Conservation (phyloP, 2,888 invertebrate genomes). For the Clistopyga incitator region DNA sequence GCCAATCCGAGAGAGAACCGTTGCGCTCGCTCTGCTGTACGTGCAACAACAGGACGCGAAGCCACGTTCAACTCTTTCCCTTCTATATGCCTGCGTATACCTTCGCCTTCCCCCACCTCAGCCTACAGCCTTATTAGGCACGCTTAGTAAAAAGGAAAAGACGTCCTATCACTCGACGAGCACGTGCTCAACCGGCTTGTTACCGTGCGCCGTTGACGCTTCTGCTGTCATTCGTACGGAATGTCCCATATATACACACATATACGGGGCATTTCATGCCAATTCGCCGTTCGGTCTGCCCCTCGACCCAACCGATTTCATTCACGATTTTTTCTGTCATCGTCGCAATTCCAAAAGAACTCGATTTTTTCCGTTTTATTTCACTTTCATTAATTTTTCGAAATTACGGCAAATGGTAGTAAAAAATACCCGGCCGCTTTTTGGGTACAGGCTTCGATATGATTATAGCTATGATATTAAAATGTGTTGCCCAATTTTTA, state of each 20-base stretch:
- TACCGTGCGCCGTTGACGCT: background rate
- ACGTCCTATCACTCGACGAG: slow-evolving; percentile 76
- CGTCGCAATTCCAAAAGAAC: no score
- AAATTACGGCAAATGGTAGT: no score
- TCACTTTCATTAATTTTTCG: no score
- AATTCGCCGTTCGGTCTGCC: no score
- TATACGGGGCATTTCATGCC: background rate
- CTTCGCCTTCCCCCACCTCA: slow-evolving; percentile 58
- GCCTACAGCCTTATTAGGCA: slow-evolving; percentile 68
- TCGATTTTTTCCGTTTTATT: no score
- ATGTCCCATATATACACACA: background rate
- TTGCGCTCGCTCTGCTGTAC: background rate
- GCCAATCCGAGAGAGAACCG: background rate
- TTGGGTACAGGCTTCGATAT: no score
- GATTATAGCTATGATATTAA: no score
- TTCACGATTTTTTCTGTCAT: no score
- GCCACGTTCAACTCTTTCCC: slow-evolving; percentile 17
- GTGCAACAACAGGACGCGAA: background rate
- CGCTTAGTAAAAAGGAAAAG: slow-evolving; percentile 58
- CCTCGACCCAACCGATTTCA: no score
- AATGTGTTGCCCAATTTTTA: no score
- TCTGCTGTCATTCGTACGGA: background rate
- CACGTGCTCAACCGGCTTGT: slow-evolving; percentile 75
- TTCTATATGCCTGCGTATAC: slow-evolving; percentile 21
- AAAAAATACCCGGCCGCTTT: no score